Evolutionary conservation across 2,113 vertebrate species (phyloP).

Genomic region (Cynoglossus semilaevis): DNA sequence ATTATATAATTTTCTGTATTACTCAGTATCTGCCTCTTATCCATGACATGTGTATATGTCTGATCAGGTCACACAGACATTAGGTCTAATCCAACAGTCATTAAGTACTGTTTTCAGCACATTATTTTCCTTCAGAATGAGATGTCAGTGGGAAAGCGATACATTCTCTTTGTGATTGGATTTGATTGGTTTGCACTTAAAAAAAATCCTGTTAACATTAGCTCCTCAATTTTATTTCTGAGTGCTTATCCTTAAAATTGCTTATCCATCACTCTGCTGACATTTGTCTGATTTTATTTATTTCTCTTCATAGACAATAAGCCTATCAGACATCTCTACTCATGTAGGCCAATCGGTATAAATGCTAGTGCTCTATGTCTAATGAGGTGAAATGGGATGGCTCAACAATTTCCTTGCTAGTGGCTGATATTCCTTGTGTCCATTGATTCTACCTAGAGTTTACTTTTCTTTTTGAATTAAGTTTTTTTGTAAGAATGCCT

Average conservation of each 20-base stretch:
- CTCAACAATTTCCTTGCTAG: conserved; percentile 12
- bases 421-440: conserved; percentile 37
- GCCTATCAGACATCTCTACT: conserved; percentile 29
- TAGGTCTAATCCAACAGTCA: background rate
- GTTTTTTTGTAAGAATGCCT: conserved; percentile 24
- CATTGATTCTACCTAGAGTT: conserved; percentile 1
- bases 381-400: conserved; percentile 15
- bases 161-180: conserved; percentile 18
- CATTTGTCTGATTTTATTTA: conserved; percentile 27
- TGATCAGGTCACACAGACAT: no score
- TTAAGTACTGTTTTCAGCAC: no score
- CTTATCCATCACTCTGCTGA: conserved; percentile 33
- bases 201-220: no score
- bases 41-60: no score
- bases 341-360: conserved; percentile 9
- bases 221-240: conserved; percentile 14
- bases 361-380: conserved; percentile 12
- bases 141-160: background rate
- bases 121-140: background rate
- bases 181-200: no score
- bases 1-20: no score
- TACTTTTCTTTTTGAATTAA: no score
- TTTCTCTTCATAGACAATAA: conserved; percentile 29
- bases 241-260: no score
- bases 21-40: no score